Base-by-base conservation (phyloP, 2,797 vertebrate species). In the Micrastur ruficollis region DNA sequence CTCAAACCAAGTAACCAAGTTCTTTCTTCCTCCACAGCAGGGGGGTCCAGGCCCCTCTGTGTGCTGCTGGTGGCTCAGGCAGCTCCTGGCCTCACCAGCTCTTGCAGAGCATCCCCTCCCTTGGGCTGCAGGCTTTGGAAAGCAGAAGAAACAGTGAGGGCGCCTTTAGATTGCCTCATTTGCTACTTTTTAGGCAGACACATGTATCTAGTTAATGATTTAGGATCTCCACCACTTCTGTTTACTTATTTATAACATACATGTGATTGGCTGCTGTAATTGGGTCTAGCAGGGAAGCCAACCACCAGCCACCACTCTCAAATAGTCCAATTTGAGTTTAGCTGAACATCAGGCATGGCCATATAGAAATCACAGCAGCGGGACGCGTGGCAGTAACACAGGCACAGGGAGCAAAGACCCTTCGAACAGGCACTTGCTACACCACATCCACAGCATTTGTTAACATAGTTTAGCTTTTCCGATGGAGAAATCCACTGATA, bases 141-240 rank as follows among this genome's bases (percentile, higher is more conserved):
- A 94, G 65, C 66, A 86, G 36, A 36, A 59, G 18, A 58, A 88
- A 58, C 26, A 52, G 32, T 1, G 7, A 85, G 12, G 12, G 47
- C 27, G 56, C n/a, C 19, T 94, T 70, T 61, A 27, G 70, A 49
- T 68, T 76, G 36, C 59, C 42, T 92, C 46, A 70, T 91, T 94
- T 97, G 80, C 73, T 91, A 16, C 55, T 93, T 93, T 73, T 90
- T 63, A 76, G 49, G 63, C 50, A 1, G 1, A 96, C 79, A 93
- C 50, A 32, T 52, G 90, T 89, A 86, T 67, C 61, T 78, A 29
- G 68, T 92, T 92, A 96, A 95, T 62, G 86, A 97, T 95, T 85
- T 84, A 96, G 47, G 34, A 46, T 73, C 70, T 71, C 44, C 38
- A 62, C 34, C 34, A 32, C 25, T 84, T 90, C 49, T 61, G 34